Conservation (phyloP, 2,113 vertebrate species). For the Oplegnathus fasciatus region DNA sequence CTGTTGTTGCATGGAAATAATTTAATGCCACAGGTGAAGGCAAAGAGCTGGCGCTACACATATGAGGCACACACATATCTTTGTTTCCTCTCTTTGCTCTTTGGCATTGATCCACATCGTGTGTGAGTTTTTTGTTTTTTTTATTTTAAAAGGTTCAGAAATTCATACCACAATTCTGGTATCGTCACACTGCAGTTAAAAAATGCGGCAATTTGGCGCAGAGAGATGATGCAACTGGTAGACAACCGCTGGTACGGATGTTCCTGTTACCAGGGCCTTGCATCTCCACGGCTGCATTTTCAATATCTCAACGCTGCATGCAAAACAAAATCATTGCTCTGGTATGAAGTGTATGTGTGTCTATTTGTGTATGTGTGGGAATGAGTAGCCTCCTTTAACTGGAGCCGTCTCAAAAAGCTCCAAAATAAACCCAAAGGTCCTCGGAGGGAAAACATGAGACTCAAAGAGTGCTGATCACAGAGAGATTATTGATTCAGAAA, state of each 20-base stretch:
- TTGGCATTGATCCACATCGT: constrained; percentile 21
- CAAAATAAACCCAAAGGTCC: constrained; percentile 46
- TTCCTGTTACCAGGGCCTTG: constrained; percentile 69
- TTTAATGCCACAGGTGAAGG: constrained; percentile 53
- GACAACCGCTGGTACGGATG: constrained; percentile 78
- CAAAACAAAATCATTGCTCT: constrained; percentile 27
- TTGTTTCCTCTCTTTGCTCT: constrained; percentile 31
- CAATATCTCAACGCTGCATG: constrained; percentile 33
- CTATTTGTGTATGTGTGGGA: constrained; percentile 18
- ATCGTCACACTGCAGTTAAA: constrained; percentile 84
- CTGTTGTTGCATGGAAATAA: constrained; percentile 12
- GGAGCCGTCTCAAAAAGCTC: constrained; percentile 28
- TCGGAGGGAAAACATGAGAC: constrained; percentile 4
- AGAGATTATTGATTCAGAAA: constrained; percentile 26
- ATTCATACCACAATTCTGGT: constrained; percentile 65
- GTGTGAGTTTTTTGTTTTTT: constrained; percentile 9
- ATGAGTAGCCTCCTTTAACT: constrained; percentile 14
- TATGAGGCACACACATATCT: constrained; percentile 8
- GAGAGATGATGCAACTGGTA: constrained; percentile 85
- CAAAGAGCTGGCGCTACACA: constrained; percentile 10
- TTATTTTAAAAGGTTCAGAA: constrained; percentile 57
- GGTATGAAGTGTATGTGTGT: constrained; percentile 3
- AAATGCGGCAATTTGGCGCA: constrained; percentile 85
- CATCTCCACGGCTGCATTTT: constrained; percentile 52
- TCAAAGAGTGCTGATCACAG: constrained; percentile 23